Percentiles rank a stretch among this genome's conserved stretches.
Conservation (phyloP, 2,797 vertebrate species). For the Neolamprologus multifasciatus region DNA sequence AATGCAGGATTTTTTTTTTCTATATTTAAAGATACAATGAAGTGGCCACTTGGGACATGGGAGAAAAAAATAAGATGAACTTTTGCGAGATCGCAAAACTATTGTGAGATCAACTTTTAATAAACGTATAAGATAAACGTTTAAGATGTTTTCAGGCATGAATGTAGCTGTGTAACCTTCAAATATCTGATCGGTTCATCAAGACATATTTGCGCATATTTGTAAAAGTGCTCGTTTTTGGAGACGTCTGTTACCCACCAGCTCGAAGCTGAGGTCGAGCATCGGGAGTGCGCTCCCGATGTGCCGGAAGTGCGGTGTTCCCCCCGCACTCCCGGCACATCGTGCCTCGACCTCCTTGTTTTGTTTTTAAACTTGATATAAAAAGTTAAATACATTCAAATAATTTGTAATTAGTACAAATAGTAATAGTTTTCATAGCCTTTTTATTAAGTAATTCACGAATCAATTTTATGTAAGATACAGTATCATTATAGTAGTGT, state of each 20-base stretch:
- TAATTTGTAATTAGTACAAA: too few relatives aligned
- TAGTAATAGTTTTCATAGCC: too few relatives aligned
- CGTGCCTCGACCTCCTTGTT: too few relatives aligned
- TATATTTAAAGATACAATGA: not conserved
- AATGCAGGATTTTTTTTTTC: not conserved
- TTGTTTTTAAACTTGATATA: too few relatives aligned
- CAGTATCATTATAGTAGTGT: too few relatives aligned
- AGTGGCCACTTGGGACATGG: too few relatives aligned
- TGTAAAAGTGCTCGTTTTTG: not conserved
- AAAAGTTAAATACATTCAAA: too few relatives aligned
- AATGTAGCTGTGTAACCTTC: not conserved
- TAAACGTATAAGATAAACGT: not conserved
- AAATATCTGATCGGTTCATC: not conserved
- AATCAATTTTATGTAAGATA: too few relatives aligned
- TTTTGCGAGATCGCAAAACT: not conserved
- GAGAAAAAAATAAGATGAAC: not conserved
- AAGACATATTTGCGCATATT: not conserved
- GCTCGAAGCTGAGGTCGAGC: not conserved
- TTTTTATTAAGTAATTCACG: too few relatives aligned
- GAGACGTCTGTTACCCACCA: not conserved
- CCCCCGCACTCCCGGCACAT: too few relatives aligned
- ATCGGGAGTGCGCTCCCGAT: too few relatives aligned
- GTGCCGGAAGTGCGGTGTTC: too few relatives aligned
- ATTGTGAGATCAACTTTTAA: not conserved
- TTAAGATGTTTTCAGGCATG: fast-evolving